Evolutionary conservation across 2,797 vertebrate genomes (phyloP).

Genomic region (Danio choprae): DNA sequence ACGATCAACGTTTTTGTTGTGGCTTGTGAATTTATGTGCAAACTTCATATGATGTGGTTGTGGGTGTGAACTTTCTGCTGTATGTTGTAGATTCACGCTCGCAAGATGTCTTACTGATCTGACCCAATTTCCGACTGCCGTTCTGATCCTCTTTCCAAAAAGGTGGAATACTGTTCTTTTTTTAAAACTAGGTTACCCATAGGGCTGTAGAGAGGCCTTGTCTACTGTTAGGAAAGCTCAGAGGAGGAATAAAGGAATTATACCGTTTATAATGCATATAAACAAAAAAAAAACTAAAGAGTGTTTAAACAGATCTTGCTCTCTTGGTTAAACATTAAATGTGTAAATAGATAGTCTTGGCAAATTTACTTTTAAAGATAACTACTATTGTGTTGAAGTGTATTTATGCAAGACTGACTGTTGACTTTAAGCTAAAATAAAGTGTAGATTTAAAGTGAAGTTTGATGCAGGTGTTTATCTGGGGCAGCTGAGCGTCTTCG

Average conservation of each 20-base stretch:
- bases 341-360: neutral
- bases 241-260: neutral
- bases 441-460: neutral
- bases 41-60: no score
- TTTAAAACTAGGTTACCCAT: slow-evolving; percentile 32
- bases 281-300: neutral
- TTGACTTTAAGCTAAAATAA: neutral
- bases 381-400: neutral
- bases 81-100: neutral
- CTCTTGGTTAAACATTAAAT: slow-evolving; percentile 23
- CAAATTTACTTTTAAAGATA: neutral
- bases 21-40: neutral
- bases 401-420: neutral
- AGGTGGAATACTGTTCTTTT: slow-evolving; percentile 5
- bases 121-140: slow-evolving; percentile 11
- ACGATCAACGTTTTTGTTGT: neutral
- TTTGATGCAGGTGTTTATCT: slow-evolving; percentile 17
- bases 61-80: no score
- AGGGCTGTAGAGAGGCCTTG: neutral
- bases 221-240: slow-evolving; percentile 8
- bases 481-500: neutral
- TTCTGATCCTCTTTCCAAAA: slow-evolving; percentile 16
- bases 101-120: slow-evolving; percentile 9
- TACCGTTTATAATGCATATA: neutral
- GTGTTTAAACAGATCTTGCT: neutral